Base-by-base conservation (phyloP, 2,888 invertebrate genomes). In the Rhagium mordax region DNA sequence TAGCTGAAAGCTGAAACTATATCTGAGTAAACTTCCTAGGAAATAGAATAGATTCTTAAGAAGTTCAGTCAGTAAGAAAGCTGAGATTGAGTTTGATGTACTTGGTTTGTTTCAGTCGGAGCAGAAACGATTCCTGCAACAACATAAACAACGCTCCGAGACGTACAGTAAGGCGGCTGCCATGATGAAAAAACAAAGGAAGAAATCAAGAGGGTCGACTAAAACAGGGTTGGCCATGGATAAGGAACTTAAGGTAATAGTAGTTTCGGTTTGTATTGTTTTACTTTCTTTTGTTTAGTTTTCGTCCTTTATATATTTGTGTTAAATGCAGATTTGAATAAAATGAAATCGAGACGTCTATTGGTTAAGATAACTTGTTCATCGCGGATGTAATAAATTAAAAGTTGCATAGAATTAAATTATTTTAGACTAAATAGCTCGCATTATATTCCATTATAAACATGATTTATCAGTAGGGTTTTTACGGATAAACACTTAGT, bases 101-200 rank as follows among this genome's bases (percentile, higher is more conserved):
- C 59, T 72, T 89, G 81, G 81, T 49, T 71, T 64, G 59, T 71
- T 79, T 70, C 89, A 96, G 94, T 95, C 94, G 78, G 96, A 97
- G 87, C 97, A 97, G 88, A 97, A 97, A 88, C 93, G 96, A 85
- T 98, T 98, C 88, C 89, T 96, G 78, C 96, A 97, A 87, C 96
- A 96, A 89, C 97, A 98, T 89, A 98, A 97, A 88, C 93, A 95
- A 79, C 91, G 96, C 77, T 94, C 96, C 71, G 97, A 97, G 85
- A 95, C 95, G 76, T 96, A 96, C 89, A 95, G 95, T 87, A 96
- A 96, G 88, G 96, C 96, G 1, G 95, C 95, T 0, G 94, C 96
- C 10, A 94, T 95, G 72, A 96, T 96, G 91, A 96, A 96, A 88
- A 97, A 96, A 86, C 96, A 96, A 85, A 90, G 96, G 77, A 96